A percentile compares a stretch with the other conserved stretches of the same genome.
These are phyloP conservation scores for Coracopsis vasa DNA, from an alignment of 2,113 vertebrate genomes.

Conservation along the genomic window DNA sequence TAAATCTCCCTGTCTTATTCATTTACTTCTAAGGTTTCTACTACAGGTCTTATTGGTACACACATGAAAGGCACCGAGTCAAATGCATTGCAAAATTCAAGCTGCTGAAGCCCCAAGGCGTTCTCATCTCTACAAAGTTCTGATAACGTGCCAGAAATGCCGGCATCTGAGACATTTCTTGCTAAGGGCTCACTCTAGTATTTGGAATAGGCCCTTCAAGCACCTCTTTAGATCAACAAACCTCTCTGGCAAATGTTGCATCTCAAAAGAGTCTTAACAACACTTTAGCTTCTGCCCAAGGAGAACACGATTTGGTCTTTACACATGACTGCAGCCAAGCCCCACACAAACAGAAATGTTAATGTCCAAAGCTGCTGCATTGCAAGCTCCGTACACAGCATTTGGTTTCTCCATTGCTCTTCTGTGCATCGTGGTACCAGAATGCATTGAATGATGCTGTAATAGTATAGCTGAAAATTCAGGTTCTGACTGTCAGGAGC, in stretches of 20 bases:
- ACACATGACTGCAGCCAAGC: not conserved
- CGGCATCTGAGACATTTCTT: not conserved
- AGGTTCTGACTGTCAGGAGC: not conserved
- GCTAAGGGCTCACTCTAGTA: not conserved
- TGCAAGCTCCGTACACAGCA: not conserved
- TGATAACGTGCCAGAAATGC: not conserved
- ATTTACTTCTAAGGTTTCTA: constrained; percentile 36
- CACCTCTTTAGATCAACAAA: not conserved
- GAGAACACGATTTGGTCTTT: not conserved
- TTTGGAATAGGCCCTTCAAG: not conserved
- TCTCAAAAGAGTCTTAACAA: not conserved
- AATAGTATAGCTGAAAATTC: not conserved
- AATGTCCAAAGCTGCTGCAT: not conserved
- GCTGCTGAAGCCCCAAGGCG: not conserved
- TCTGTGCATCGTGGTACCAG: rapidly evolving
- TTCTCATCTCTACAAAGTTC: not conserved
- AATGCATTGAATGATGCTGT: not conserved
- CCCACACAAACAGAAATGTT: not conserved
- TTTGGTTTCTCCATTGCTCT: not conserved
- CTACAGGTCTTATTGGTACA: constrained; percentile 3
- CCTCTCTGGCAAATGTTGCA: not conserved
- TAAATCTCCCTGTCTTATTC: constrained; percentile 18
- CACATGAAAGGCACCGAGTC: constrained; percentile 9
- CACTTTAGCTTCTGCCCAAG: not conserved
- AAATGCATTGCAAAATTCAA: constrained; percentile 34